Evolutionary conservation across 2,113 vertebrate species (phyloP), one percentile per base, ranked within the genome.

Genomic region (Carassius gibelio): DNA sequence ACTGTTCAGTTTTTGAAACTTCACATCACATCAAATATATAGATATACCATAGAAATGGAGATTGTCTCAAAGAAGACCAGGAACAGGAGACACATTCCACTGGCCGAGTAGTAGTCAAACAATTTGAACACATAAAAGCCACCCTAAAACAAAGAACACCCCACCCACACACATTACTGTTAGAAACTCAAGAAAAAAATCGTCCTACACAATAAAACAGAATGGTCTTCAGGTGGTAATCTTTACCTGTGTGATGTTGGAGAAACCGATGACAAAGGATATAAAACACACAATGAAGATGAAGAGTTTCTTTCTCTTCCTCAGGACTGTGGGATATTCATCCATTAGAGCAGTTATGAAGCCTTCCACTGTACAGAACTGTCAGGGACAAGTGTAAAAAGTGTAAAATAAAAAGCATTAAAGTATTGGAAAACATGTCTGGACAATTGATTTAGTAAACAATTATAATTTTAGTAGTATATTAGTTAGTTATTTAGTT

Each of bases 351-450:
- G 97, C 96, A 14, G 97, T 98, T 91, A 98, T 94, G 90, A 98
- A 97, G 36, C 97, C 97, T 88, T 97, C 96, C 84, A 98, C 96
- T 0, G 97, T 97, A 89, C 96, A 98, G 91, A 98, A 98, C 97
- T 97, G 30, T 82, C 19, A 55, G 2, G 75, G 48, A 80, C 30
- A 75, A 9, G 30, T 69, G 30, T 55, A 55, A 55, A 55, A 17
- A 55, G 5, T 55, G 4, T 52, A 15, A 15, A 52, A 52, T 52
- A 52, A 52, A 52, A 52, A 52, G 50, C 14, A 1, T 55, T 55
- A 55, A 52, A 52, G 14, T 55, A 15, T 17, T 17, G 15, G 5
- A 55, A 55, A 52, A 14, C 11, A 42, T 42, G 9, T 42, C 42
- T 42, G 42, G 8, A 7, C 42, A 42, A 42, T 42, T 42, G 8